Evolutionary conservation across 1,140 invertebrate genomes (phyloP).

Genomic region (honey bee (Apis mellifera)): DNA sequence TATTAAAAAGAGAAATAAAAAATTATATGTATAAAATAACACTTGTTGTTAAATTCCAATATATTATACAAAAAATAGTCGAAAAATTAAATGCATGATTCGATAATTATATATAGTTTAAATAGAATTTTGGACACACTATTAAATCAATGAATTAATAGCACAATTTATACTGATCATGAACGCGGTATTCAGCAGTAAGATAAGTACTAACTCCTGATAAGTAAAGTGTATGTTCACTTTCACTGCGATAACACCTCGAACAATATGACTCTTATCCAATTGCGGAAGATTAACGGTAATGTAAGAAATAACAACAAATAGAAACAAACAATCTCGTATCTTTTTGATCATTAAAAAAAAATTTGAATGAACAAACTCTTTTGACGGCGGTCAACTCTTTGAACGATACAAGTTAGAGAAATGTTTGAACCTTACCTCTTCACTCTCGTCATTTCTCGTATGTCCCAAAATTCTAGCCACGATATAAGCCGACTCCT

Average conservation of each 20-base stretch:
- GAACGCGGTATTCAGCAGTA: neutral
- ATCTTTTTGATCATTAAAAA: no score
- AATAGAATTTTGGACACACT: neutral
- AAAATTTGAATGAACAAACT: no score
- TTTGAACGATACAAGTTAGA: neutral
- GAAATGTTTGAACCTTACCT: constrained; percentile 39
- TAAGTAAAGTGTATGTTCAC: neutral
- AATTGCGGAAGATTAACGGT: neutral
- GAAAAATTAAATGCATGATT: neutral
- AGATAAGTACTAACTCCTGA: constrained; percentile 23
- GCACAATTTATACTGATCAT: neutral
- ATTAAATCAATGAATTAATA: constrained; percentile 18
- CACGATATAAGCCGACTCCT: constrained; percentile 72
- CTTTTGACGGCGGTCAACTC: no score
- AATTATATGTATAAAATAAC: neutral
- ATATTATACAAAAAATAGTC: neutral
- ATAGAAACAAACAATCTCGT: neutral
- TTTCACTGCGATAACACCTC: neutral
- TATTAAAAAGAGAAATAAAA: neutral
- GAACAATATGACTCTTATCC: neutral
- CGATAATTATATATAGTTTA: neutral
- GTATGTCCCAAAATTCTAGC: constrained; percentile 70
- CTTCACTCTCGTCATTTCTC: constrained; percentile 34
- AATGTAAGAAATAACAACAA: no score
- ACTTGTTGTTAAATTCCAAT: no score